Evolutionary conservation across 1,140 invertebrate genomes (phyloP).

Genomic region (Oscheius sp.): DNA sequence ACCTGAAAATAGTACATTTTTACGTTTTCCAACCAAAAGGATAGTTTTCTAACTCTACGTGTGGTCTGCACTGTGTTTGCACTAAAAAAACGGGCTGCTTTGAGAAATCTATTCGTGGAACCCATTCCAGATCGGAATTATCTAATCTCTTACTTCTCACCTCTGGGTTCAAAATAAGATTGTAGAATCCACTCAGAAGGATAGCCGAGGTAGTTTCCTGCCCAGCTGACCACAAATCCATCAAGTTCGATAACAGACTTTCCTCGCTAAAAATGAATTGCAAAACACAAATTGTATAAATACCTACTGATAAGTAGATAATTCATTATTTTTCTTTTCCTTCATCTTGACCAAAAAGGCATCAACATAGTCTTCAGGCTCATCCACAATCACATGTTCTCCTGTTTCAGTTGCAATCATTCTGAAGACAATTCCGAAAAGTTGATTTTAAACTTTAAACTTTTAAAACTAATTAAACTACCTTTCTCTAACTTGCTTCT

Average conservation of each 20-base stretch:
- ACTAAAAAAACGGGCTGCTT: too few relatives aligned
- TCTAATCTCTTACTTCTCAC: too few relatives aligned
- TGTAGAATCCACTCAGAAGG: slow-evolving; percentile 14
- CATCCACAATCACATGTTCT: slow-evolving; percentile 3
- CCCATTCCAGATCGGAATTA: too few relatives aligned
- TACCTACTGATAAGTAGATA: slow-evolving; percentile 16
- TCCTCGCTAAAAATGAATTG: slow-evolving; percentile 17
- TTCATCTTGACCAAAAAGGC: slow-evolving; percentile 64
- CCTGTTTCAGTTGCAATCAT: neutral
- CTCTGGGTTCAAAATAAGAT: slow-evolving; percentile 27
- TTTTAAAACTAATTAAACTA: neutral
- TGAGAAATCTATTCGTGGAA: too few relatives aligned
- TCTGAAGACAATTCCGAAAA: neutral
- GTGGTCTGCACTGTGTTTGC: too few relatives aligned
- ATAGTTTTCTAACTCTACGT: too few relatives aligned
- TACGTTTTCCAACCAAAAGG: too few relatives aligned
- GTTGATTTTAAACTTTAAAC: neutral
- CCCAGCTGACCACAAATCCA: slow-evolving; percentile 33
- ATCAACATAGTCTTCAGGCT: slow-evolving; percentile 65
- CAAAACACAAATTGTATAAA: neutral
- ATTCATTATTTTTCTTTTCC: slow-evolving; percentile 11
- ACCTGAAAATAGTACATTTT: too few relatives aligned
- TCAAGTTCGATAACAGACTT: neutral
- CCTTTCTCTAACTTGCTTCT: slow-evolving; percentile 14
- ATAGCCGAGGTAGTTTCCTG: slow-evolving; percentile 29